These are phyloP conservation scores for Parambassis ranga DNA, from an alignment of 2,797 vertebrate species.

Conservation along the genomic window DNA sequence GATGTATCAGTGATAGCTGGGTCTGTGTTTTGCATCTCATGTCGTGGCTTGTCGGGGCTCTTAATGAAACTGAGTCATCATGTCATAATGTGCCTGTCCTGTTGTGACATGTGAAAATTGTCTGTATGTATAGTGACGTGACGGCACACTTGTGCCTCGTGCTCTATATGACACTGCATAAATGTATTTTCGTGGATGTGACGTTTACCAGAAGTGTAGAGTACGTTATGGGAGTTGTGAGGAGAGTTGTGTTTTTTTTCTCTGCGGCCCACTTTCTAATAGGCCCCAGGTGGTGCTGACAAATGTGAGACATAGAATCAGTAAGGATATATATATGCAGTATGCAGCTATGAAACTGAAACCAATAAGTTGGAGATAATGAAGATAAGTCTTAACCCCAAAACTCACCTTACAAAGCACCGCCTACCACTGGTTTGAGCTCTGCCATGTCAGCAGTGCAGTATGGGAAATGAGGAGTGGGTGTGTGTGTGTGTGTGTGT, in stretches of 20 bases:
- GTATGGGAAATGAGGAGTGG: conserved; percentile 76
- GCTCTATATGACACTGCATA: too few species aligned
- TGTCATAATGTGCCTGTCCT: background rate
- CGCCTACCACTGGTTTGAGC: conserved; percentile 67
- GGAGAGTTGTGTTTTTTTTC: too few species aligned
- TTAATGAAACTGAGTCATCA: too few species aligned
- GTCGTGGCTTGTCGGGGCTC: background rate
- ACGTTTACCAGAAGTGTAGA: too few species aligned
- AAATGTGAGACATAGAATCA: background rate
- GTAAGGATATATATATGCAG: background rate
- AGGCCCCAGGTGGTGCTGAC: background rate
- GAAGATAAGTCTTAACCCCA: conserved; percentile 57
- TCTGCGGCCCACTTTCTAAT: background rate
- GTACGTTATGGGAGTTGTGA: too few species aligned
- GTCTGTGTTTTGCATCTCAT: too few species aligned
- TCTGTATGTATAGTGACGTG: background rate
- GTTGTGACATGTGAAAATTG: background rate
- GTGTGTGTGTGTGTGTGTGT: conserved; percentile 79
- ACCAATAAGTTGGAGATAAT: conserved; percentile 46
- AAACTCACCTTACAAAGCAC: conserved; percentile 65
- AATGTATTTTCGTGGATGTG: too few species aligned
- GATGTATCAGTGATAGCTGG: too few species aligned
- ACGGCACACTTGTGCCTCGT: too few species aligned
- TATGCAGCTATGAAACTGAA: conserved; percentile 33
- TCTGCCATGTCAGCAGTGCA: conserved; percentile 66